A percentile compares a stretch with the other conserved stretches of the same genome.
phyloP scores from a whole-genome alignment of 2,797 vertebrate genomes.

The Harpagifer antarcticus region DNA sequence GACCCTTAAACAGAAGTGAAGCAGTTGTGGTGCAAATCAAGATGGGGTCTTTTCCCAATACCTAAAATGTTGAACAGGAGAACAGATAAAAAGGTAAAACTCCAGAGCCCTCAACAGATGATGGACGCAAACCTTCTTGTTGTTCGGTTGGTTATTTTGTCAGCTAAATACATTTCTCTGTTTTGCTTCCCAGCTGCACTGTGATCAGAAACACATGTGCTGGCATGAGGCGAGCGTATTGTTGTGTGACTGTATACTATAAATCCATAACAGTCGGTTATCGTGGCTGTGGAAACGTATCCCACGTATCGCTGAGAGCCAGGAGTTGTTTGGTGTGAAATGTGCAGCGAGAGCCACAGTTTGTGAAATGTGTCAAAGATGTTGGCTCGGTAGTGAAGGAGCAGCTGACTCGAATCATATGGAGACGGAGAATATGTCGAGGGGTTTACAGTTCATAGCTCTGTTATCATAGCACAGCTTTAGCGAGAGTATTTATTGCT shows the following conservation, averaged over 20 bases:
- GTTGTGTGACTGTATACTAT: slow-evolving; percentile 57
- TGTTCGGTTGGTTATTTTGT: slow-evolving; percentile 48
- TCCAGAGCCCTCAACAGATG: neutral
- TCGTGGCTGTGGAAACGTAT: slow-evolving; percentile 42
- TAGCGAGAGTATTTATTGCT: slow-evolving; percentile 8
- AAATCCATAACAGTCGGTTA: slow-evolving; percentile 62
- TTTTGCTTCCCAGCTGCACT: slow-evolving; percentile 57
- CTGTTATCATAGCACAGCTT: slow-evolving; percentile 42
- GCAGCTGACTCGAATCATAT: slow-evolving; percentile 55
- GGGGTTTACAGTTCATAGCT: slow-evolving; percentile 48
- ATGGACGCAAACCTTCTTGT: slow-evolving; percentile 36
- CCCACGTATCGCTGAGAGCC: slow-evolving; percentile 28
- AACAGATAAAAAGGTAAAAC: neutral
- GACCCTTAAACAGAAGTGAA: neutral
- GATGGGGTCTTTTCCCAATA: neutral
- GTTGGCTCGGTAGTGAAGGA: slow-evolving; percentile 2
- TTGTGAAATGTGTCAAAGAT: slow-evolving; percentile 41
- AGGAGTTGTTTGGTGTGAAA: slow-evolving; percentile 42
- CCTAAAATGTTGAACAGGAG: neutral
- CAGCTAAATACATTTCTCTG: slow-evolving; percentile 55
- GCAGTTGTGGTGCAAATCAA: neutral
- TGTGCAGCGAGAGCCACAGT: slow-evolving; percentile 9
- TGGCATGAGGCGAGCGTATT: slow-evolving; percentile 42
- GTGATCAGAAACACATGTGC: slow-evolving; percentile 76
- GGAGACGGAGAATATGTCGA: slow-evolving; percentile 14